phyloP scores from a whole-genome alignment of 1,140 invertebrate species.

The Prorops nasuta region DNA sequence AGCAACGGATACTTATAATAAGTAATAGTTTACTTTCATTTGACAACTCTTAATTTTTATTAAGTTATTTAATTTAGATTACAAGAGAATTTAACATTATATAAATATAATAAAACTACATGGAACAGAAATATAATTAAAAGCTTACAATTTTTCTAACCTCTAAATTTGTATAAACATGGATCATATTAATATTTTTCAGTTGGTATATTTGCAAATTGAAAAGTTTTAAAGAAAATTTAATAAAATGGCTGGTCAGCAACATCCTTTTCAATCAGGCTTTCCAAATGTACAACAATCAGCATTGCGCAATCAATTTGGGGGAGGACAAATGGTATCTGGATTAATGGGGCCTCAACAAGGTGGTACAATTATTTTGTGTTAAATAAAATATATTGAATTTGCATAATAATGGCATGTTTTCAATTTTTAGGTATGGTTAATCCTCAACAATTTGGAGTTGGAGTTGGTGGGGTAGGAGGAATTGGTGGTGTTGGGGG shows the following conservation, averaged over 20 bases:
- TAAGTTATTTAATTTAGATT: too few relatives aligned
- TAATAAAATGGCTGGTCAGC: conserved; percentile 58
- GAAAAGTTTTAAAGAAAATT: background rate
- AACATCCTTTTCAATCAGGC: conserved; percentile 60
- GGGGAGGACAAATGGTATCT: conserved; percentile 57
- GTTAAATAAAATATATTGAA: background rate
- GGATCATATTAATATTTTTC: too few relatives aligned
- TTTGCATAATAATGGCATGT: background rate
- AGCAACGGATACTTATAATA: too few relatives aligned
- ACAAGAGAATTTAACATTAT: too few relatives aligned
- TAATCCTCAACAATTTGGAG: conserved; percentile 47
- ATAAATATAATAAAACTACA: too few relatives aligned
- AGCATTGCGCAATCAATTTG: conserved; percentile 60
- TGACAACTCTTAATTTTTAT: too few relatives aligned
- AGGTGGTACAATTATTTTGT: conserved; percentile 29
- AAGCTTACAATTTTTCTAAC: too few relatives aligned
- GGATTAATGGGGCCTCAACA: conserved; percentile 57
- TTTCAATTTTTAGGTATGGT: conserved; percentile 45
- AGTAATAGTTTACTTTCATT: too few relatives aligned
- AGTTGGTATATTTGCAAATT: too few relatives aligned
- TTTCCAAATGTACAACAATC: conserved; percentile 59
- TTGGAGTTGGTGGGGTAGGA: conserved; percentile 38
- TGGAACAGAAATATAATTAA: too few relatives aligned
- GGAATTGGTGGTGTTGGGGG: conserved; percentile 33
- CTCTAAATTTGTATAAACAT: too few relatives aligned